Evolutionary conservation across 2,797 vertebrate genomes (phyloP).

Genomic region (Crypturellus tataupa): DNA sequence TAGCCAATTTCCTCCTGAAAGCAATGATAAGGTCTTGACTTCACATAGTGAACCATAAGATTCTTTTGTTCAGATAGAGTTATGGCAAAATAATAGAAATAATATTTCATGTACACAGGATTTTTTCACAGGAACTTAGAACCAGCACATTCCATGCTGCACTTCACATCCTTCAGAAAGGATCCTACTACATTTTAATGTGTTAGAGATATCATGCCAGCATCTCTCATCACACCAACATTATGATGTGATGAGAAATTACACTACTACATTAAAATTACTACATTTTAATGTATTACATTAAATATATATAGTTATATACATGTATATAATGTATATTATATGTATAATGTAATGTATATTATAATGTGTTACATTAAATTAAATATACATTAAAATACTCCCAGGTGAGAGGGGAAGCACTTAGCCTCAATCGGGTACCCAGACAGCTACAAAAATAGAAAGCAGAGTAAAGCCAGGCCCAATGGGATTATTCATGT

Average conservation of each 20-base stretch:
- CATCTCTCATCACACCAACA: background rate
- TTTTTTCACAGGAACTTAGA: background rate
- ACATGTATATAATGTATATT: no score
- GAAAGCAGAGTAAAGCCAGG: background rate
- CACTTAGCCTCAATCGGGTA: background rate
- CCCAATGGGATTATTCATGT: background rate
- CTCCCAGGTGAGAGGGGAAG: background rate
- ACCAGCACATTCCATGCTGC: background rate
- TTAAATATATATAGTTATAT: no score
- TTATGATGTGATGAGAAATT: background rate
- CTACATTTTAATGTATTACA: no score
- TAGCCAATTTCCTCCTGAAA: conserved; percentile 32
- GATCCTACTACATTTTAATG: background rate
- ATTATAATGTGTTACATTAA: no score
- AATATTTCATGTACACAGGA: background rate
- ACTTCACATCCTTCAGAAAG: background rate
- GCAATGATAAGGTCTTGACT: background rate
- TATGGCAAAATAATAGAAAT: background rate
- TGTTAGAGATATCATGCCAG: background rate
- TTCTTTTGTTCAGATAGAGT: background rate
- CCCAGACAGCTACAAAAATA: background rate
- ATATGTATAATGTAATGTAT: no score
- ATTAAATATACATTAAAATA: background rate
- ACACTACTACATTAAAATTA: no score
- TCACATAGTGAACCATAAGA: background rate